Evolutionary conservation across 2,888 invertebrate species (phyloP), one percentile per base, ranked within the genome.

Genomic region (Eupithecia subfuscata): DNA sequence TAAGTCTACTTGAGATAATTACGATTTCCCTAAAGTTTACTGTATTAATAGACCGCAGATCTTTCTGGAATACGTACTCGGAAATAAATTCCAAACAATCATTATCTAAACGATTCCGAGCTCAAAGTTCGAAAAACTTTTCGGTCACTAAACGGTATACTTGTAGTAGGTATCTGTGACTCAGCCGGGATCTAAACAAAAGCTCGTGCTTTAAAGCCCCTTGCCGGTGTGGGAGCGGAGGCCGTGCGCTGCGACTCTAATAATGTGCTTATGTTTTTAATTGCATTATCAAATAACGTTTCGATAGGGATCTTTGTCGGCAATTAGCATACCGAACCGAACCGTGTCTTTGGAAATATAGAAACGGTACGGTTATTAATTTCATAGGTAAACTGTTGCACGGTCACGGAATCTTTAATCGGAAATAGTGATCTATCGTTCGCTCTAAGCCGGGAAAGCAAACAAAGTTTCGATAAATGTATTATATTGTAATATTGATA

Each of bases 341-440:
- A 79, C 76, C 70, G 75, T 79, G 64, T 75, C 75, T 79, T 75
- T 37, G 74, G 79, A 78, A 75, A 79, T 78, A 81, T 69, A 70
- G 63, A 75, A 79, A 79, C 70, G 64, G 74, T 48, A 71, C 69
- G 64, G 78, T 82, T 80, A 82, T 84, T 83, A 82, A 82, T 82
- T 81, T 79, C 80, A 79, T 71, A 78, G 74, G 78, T 30, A 30
- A 63, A 63, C 30, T 30, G 30, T 63, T 63, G 34, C 65, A 34
- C 18, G 65, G 37, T 34, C 65, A 65, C 65, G 34, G 34, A 34
- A 65, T 18, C 34, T 30, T 34, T 34, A 30, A 65, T 65, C 34
- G 65, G 37, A 65, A 34, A 77, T 30, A 30, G 48, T 70, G 4
- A 70, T 70, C 9, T 34, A 34, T 34, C 25, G 30, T 60, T 67